A percentile compares a stretch with the other conserved stretches of the same genome.
phyloP scores from a whole-genome alignment of 2,113 vertebrate genomes.

The Ginglymostoma cirratum region DNA sequence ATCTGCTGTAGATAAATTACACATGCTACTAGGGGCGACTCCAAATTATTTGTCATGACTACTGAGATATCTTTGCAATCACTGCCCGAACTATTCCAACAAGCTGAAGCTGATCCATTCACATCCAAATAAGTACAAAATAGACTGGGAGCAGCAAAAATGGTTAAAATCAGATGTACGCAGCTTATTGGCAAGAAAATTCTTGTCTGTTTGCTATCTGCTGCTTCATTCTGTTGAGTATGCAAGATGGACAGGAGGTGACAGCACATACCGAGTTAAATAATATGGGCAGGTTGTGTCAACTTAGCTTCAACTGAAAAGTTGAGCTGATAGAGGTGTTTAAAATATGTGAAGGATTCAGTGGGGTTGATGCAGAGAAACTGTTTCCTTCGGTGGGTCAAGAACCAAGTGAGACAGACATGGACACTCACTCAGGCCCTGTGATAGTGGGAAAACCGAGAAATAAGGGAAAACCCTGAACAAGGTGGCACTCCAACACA shows the following conservation, averaged over 20 bases:
- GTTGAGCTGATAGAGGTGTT: background rate
- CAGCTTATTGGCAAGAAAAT: background rate
- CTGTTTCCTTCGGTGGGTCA: background rate
- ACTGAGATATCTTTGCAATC: background rate
- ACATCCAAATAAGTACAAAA: background rate
- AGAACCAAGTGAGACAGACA: background rate
- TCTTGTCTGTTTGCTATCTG: background rate
- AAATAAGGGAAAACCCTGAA: background rate
- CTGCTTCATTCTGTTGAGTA: background rate
- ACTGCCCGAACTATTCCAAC: background rate
- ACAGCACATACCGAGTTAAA: background rate
- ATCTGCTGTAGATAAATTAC: background rate
- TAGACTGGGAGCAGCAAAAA: background rate
- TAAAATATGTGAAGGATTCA: background rate
- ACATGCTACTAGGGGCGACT: background rate
- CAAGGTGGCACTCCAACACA: background rate
- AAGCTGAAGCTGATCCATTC: background rate
- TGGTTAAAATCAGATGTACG: background rate
- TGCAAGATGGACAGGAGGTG: background rate
- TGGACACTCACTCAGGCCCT: too few relatives aligned
- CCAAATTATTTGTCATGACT: constrained; percentile 8
- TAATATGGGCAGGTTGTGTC: background rate
- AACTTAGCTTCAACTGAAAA: background rate
- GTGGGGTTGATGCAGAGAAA: background rate
- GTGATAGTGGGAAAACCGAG: background rate